Evolutionary conservation across 1,140 invertebrate species (phyloP), one percentile per base, ranked within the genome.

Genomic region (Semibalanus balanoides): DNA sequence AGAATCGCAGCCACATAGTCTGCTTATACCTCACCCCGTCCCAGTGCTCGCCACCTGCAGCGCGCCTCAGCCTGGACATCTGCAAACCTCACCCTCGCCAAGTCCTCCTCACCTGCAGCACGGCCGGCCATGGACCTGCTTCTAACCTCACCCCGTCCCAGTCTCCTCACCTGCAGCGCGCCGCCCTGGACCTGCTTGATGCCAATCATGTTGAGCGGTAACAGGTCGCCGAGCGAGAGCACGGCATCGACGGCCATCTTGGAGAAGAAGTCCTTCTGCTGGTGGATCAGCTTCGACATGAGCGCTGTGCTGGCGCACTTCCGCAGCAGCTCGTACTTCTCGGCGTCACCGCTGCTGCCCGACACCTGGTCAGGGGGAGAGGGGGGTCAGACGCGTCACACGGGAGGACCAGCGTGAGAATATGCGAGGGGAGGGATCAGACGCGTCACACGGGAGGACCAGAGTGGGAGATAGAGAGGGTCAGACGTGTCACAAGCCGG

Each of bases 141-240:
- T 73, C 1, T 70, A 29, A 7, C 51, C 51, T 64, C 51, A 11
- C 22, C 22, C 51, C 22, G 7, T 64, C 51, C 22, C 51, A 22
- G n/a, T 25, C 51, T 14, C 22, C 51, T 81, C 80, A 90, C 89
- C 85, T 97, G 93, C 19, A 99, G 83, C 9, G 92, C 93, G 78
- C 97, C 97, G 75, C 97, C 97, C n/a, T 90, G 87, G 27, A 98
- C 93, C 86, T 99, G 99, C 86, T 99, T 99, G 77, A 99, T 97
- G 76, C 98, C 97, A 84, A 99, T 99, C 97, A 99, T 99, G 82
- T 99, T 97, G 25, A 99, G 85, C 0, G 97, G 96, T 78, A 98
- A 84, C 51, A 98, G 86, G 25, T 96, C 94, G 84, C 99, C 97
- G 76, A 99, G 85, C 40, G 90, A 88, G 79, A 96, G 87, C 0